These are phyloP conservation scores for Microtus richardsoni DNA, from an alignment of 2,113 vertebrate species.

Conservation along the genomic window DNA sequence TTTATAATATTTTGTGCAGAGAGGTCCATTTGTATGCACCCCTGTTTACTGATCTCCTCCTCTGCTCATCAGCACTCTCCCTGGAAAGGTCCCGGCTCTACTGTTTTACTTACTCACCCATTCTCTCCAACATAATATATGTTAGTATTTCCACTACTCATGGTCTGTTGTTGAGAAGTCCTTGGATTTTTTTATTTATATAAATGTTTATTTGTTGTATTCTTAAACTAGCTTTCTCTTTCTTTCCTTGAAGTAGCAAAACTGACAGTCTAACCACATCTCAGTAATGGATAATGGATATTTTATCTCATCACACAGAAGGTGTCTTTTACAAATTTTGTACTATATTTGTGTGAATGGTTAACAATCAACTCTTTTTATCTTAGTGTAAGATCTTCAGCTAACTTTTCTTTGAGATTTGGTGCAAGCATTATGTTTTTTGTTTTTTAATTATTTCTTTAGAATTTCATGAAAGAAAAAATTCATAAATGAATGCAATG, in stretches of 20 bases:
- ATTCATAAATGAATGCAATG: not conserved
- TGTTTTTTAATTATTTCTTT: not conserved
- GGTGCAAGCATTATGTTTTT: not conserved
- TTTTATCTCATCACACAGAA: not conserved
- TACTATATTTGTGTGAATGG: not conserved
- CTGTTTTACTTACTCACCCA: not conserved
- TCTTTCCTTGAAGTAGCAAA: not conserved
- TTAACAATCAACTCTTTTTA: not conserved
- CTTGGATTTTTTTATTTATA: too few relatives aligned
- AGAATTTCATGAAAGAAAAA: not conserved
- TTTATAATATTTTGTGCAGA: not conserved
- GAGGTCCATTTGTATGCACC: not conserved
- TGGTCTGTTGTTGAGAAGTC: not conserved
- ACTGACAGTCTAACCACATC: not conserved
- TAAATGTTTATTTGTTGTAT: too few relatives aligned
- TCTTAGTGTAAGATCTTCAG: not conserved
- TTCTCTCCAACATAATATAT: not conserved
- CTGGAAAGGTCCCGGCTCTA: not conserved
- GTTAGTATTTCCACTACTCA: not conserved
- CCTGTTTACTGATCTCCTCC: not conserved
- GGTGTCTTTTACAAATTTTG: not conserved
- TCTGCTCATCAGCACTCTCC: not conserved
- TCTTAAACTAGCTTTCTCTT: not conserved
- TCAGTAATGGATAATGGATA: not conserved
- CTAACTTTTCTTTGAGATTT: not conserved